A percentile compares a stretch with the other conserved stretches of the same genome.
phyloP scores from a whole-genome alignment of 2,888 invertebrate species.

The Ochlodes sylvanus region DNA sequence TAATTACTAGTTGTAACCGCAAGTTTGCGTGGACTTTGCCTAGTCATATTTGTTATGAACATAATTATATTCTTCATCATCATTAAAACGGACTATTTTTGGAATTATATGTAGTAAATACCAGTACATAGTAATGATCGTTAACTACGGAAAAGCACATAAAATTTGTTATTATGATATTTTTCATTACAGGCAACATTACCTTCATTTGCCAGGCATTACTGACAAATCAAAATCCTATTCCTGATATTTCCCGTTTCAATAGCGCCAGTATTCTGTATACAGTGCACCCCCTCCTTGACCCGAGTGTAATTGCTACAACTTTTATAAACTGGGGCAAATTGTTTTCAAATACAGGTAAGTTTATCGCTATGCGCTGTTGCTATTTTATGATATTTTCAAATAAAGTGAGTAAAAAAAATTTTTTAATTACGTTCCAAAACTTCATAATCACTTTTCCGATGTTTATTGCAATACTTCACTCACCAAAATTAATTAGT shows the following conservation, averaged over 20 bases:
- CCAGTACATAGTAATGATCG: too few species aligned
- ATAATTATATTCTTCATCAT: too few species aligned
- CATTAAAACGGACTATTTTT: too few species aligned
- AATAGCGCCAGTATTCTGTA: too few species aligned
- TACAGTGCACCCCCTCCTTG: not conserved
- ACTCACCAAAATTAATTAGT: too few species aligned
- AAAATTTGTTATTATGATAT: not conserved
- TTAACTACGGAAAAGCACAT: too few species aligned
- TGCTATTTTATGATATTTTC: not conserved
- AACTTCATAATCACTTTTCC: not conserved
- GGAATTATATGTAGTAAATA: too few species aligned
- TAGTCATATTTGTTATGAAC: too few species aligned
- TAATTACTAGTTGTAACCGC: too few species aligned
- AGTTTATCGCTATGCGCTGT: not conserved
- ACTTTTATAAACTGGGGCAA: conserved; percentile 1
- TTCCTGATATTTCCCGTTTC: too few species aligned
- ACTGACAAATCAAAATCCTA: not conserved
- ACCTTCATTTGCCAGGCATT: not conserved
- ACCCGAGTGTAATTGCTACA: not conserved
- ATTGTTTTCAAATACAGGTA: conserved; percentile 1
- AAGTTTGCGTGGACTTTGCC: too few species aligned
- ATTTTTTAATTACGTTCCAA: not conserved
- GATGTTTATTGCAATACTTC: too few species aligned
- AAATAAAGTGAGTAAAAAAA: not conserved
- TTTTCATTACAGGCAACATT: not conserved